Percentiles rank a stretch among this genome's conserved stretches.
Conservation (phyloP, 2,797 vertebrate species). For the Philypnodon macrostomus region DNA sequence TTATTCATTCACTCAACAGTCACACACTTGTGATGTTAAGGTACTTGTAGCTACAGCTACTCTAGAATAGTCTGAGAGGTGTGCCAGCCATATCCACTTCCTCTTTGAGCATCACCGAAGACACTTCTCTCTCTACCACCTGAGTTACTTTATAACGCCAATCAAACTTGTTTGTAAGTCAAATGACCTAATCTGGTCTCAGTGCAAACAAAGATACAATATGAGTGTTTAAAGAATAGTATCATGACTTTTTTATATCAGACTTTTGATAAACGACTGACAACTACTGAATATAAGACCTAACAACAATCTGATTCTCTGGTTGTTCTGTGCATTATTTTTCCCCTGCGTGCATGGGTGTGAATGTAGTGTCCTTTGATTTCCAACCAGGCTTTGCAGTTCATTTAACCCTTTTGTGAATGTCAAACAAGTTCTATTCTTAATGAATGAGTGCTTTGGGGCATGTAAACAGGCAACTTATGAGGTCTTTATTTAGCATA, state of each 20-base stretch:
- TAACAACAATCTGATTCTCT: not conserved
- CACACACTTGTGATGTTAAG: no score
- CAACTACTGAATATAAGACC: not conserved
- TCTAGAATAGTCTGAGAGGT: no score
- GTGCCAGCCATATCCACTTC: no score
- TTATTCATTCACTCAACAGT: no score
- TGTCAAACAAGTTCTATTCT: constrained; percentile 4
- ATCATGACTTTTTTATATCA: no score
- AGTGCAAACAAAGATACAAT: not conserved
- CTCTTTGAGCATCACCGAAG: not conserved
- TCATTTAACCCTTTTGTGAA: constrained; percentile 5
- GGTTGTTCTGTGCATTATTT: not conserved
- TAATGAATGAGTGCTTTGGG: not conserved
- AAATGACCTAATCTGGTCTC: not conserved
- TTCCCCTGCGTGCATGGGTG: not conserved
- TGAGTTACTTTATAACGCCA: no score
- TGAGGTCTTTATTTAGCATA: constrained; percentile 6
- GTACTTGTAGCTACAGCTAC: no score
- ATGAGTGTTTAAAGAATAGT: not conserved
- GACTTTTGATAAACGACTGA: no score
- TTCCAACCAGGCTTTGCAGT: constrained; percentile 4
- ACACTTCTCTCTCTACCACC: no score
- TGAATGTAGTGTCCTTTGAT: constrained; percentile 2
- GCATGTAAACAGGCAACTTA: constrained; percentile 2
- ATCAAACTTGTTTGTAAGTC: no score